Evolutionary conservation across 1,140 invertebrate species (phyloP).

Genomic region (Cherax destructor): DNA sequence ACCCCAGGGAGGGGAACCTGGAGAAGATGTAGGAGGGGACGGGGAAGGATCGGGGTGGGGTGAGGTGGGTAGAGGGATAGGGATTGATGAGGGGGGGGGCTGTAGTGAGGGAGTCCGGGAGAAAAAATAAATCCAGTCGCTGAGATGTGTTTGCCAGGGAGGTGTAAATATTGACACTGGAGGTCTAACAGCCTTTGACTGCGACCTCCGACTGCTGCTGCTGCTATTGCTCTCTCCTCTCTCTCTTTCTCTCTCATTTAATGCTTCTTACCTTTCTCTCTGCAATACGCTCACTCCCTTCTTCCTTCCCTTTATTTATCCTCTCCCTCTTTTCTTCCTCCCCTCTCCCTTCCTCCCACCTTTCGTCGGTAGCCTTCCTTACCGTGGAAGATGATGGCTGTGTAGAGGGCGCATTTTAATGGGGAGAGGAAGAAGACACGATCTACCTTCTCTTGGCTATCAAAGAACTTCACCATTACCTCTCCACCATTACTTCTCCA

Average conservation of each 20-base stretch:
- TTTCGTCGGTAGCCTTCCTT: background rate
- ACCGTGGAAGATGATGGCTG: background rate
- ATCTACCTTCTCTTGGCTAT: background rate
- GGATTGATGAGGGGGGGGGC: background rate
- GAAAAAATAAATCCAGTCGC: slow-evolving; percentile 12
- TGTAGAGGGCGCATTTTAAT: background rate
- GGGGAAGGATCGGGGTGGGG: too few relatives aligned
- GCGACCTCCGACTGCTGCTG: background rate
- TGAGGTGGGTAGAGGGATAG: background rate
- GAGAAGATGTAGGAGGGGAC: background rate
- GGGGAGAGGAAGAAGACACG: background rate
- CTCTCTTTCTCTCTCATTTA: background rate
- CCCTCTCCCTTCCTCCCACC: background rate
- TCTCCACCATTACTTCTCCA: background rate
- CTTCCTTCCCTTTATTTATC: background rate
- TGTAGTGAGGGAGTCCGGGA: too few relatives aligned
- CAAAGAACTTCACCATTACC: background rate
- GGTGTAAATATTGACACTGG: slow-evolving; percentile 2
- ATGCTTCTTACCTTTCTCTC: background rate
- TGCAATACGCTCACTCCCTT: background rate
- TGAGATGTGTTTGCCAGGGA: background rate
- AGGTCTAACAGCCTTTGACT: slow-evolving; percentile 13
- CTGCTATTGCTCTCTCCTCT: background rate
- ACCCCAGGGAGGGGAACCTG: too few relatives aligned
- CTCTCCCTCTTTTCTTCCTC: background rate